A percentile compares a stretch with the other conserved stretches of the same genome.
These are phyloP conservation scores for Lucinisca nassula DNA, from an alignment of 2,888 invertebrate genomes.

Conservation along the genomic window DNA sequence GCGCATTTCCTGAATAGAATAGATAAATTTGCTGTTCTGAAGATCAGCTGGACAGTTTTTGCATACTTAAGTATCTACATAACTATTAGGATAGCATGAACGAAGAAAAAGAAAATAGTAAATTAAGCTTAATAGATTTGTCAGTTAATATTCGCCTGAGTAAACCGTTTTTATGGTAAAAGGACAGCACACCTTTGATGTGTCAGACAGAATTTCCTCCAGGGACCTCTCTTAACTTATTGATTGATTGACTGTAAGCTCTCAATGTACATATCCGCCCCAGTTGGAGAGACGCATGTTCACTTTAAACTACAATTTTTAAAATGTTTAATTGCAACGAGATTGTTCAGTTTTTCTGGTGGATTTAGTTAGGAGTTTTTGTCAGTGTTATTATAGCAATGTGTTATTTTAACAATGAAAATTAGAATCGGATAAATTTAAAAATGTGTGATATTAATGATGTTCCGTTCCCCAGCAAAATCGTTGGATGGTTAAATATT, in stretches of 20 bases:
- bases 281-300: background rate
- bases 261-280: background rate
- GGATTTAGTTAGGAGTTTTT: background rate
- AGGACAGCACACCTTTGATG: background rate
- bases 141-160: too few species aligned
- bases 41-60: too few species aligned
- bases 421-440: too few species aligned
- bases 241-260: background rate
- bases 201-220: background rate
- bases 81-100: too few species aligned
- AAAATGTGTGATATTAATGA: background rate
- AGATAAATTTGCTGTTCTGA: too few species aligned
- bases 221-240: background rate
- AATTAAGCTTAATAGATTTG: too few species aligned
- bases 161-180: too few species aligned
- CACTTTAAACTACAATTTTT: background rate
- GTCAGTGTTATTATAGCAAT: too few species aligned
- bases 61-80: too few species aligned
- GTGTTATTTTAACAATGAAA: too few species aligned
- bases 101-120: too few species aligned
- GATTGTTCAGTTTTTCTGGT: background rate
- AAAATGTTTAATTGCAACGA: background rate
- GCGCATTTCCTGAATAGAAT: too few species aligned
- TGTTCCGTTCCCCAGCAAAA: conserved; percentile 62
- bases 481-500: conserved; percentile 77